These are phyloP conservation scores for Brachionus paranguensis DNA, from an alignment of 1,140 invertebrate species.

Conservation along the genomic window DNA sequence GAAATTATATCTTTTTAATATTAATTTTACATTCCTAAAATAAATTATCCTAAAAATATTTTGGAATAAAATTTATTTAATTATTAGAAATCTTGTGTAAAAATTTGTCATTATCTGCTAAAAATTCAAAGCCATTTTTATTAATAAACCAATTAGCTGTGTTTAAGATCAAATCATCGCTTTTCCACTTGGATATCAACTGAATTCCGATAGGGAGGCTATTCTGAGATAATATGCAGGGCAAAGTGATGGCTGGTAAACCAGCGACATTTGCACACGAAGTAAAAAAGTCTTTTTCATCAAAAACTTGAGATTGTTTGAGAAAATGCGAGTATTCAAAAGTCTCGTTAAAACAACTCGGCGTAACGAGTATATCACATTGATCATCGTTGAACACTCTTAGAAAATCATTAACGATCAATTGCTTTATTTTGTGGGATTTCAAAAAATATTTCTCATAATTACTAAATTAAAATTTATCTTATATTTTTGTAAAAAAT, in stretches of 20 bases:
- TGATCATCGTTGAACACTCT: constrained; percentile 61
- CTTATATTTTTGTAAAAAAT: neutral
- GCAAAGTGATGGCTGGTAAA: constrained; percentile 81
- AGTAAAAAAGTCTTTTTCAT: constrained; percentile 16
- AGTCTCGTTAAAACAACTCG: constrained; percentile 78
- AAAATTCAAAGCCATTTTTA: neutral
- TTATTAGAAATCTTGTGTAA: neutral
- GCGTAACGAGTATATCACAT: constrained; percentile 78
- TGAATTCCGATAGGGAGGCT: constrained; percentile 82
- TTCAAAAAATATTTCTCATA: constrained; percentile 86
- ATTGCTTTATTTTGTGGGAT: constrained; percentile 76
- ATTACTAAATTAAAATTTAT: constrained; percentile 62
- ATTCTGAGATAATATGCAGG: constrained; percentile 69
- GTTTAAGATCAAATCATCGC: constrained; percentile 70
- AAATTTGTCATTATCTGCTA: neutral
- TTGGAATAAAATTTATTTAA: neutral
- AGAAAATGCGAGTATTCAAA: constrained; percentile 60
- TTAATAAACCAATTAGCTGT: constrained; percentile 70
- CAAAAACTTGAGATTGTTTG: constrained; percentile 16
- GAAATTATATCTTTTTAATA: too few species aligned
- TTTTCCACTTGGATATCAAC: constrained; percentile 74
- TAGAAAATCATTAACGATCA: constrained; percentile 81
- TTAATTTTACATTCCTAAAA: neutral
- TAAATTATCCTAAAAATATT: neutral
- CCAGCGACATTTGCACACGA: constrained; percentile 58